Conservation (phyloP, 2,113 vertebrate genomes). For the Caranx ignobilis region DNA sequence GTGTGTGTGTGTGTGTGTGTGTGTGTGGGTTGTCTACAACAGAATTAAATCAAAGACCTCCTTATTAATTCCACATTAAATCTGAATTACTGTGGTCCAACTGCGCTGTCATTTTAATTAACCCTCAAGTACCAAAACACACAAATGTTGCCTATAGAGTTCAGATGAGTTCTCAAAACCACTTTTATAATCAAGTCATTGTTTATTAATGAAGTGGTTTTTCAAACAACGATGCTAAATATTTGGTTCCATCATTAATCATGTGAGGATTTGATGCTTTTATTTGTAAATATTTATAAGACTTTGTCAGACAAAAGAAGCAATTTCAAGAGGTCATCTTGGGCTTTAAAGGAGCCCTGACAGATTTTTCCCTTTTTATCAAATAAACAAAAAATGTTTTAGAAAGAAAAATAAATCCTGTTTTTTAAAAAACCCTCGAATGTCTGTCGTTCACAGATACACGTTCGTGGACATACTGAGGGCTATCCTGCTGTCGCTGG, state of each 20-base stretch:
- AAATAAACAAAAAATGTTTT: too few species aligned
- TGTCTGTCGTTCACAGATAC: slow-evolving; percentile 85
- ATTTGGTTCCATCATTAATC: too few species aligned
- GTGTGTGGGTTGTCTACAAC: too few species aligned
- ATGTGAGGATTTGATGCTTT: too few species aligned
- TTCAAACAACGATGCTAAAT: not conserved
- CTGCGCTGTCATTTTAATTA: not conserved
- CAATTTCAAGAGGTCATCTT: not conserved
- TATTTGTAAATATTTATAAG: too few species aligned
- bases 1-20: too few species aligned
- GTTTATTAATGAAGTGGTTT: not conserved
- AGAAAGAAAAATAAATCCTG: too few species aligned
- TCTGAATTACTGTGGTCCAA: not conserved
- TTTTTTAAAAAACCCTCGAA: not conserved
- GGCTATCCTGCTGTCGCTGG: slow-evolving; percentile 95
- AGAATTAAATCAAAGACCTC: too few species aligned
- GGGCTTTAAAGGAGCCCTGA: not conserved
- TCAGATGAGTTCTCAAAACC: not conserved
- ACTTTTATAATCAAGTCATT: too few species aligned
- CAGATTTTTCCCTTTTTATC: too few species aligned
- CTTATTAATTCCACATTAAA: not conserved
- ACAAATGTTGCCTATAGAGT: not conserved
- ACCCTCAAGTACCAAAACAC: not conserved
- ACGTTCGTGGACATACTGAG: slow-evolving; percentile 98
- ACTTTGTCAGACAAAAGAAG: not conserved